Evolutionary conservation across 2,888 invertebrate species (phyloP).

Genomic region (Anaspis maculata): DNA sequence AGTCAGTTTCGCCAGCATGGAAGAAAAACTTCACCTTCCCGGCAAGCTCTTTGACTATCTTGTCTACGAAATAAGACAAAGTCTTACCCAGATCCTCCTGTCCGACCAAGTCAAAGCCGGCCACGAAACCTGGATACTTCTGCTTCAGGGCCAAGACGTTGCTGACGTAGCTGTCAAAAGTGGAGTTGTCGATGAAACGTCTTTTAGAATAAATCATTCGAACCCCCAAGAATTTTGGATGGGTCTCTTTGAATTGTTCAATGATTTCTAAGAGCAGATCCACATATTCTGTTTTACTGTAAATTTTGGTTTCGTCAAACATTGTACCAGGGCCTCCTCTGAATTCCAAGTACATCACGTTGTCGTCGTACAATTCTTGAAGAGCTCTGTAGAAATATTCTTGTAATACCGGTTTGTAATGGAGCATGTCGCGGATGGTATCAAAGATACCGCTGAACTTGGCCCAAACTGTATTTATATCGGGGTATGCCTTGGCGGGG

Average conservation of each 20-base stretch:
- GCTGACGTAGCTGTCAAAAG: too few species aligned
- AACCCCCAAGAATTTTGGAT: constrained; percentile 53
- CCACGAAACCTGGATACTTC: constrained; percentile 55
- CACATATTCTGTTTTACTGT: constrained; percentile 44
- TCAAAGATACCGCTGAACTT: constrained; percentile 45
- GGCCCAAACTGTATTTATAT: constrained; percentile 44
- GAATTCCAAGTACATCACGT: constrained; percentile 55
- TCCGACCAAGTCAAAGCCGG: constrained; percentile 75
- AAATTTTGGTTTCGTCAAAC: too few species aligned
- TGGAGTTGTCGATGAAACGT: too few species aligned
- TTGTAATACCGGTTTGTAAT: constrained; percentile 49
- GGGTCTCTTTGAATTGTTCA: constrained; percentile 45
- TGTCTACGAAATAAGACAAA: constrained; percentile 51
- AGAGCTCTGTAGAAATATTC: constrained; percentile 47
- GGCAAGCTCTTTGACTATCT: constrained; percentile 47
- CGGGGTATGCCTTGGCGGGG: constrained; percentile 28
- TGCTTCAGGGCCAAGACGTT: too few species aligned
- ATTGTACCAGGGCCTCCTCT: constrained; percentile 48
- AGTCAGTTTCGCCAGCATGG: constrained; percentile 63
- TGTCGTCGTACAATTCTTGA: constrained; percentile 43
- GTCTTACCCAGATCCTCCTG: constrained; percentile 66
- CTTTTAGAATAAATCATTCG: too few species aligned
- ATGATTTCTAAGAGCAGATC: constrained; percentile 41
- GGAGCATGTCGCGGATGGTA: constrained; percentile 43
- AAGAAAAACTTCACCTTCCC: too few species aligned